Evolutionary conservation across 2,797 vertebrate genomes (phyloP).

Genomic region (Xenops minutus): DNA sequence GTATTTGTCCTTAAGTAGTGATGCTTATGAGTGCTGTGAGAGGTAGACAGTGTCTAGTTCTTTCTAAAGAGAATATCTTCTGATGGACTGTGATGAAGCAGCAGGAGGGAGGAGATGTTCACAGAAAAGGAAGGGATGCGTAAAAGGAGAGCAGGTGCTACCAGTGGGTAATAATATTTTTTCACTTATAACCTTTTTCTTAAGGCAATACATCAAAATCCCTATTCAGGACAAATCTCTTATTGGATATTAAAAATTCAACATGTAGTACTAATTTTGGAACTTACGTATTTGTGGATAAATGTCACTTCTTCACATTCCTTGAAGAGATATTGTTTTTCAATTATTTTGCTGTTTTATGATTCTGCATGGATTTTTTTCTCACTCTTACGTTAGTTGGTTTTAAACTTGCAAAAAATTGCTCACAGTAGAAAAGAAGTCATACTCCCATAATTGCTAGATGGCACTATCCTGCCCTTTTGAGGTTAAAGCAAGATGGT

Average conservation of each 20-base stretch:
- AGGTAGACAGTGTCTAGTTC: neutral
- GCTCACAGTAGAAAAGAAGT: neutral
- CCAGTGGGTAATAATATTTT: neutral
- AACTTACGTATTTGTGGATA: neutral
- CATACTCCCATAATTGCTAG: neutral
- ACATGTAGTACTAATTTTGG: neutral
- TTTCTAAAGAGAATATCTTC: neutral
- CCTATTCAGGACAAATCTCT: neutral
- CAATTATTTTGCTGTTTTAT: neutral
- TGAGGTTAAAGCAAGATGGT: neutral
- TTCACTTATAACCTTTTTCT: neutral
- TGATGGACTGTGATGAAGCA: neutral
- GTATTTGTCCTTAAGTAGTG: neutral
- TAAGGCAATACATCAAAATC: neutral
- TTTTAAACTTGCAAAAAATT: slow-evolving; percentile 4
- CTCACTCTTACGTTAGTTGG: neutral
- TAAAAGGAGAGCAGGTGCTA: neutral
- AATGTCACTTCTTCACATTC: neutral
- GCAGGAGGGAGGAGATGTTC: neutral
- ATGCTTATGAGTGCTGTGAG: neutral
- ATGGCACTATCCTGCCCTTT: neutral
- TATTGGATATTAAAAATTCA: neutral
- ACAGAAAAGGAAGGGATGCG: neutral
- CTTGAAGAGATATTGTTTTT: neutral
- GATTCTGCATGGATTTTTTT: neutral